phyloP scores from a whole-genome alignment of 2,113 vertebrate genomes.

The Anas platyrhynchos region DNA sequence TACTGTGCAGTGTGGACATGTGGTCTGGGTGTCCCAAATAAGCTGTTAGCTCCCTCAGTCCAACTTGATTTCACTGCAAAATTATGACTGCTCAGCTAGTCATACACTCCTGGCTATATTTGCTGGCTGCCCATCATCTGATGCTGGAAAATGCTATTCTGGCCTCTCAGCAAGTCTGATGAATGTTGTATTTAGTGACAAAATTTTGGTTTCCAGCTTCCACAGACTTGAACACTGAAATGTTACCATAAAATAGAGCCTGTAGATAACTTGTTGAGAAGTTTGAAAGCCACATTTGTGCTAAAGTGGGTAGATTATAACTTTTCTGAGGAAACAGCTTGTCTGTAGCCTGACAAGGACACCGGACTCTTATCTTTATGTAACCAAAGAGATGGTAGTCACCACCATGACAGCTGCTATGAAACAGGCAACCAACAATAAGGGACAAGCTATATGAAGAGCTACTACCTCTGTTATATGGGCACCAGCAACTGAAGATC shows the following conservation, averaged over 20 bases:
- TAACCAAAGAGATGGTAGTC: background rate
- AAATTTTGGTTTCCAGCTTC: conserved; percentile 9
- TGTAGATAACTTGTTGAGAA: background rate
- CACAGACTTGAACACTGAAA: background rate
- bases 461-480: background rate
- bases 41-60: background rate
- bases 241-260: background rate
- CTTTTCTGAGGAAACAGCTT: background rate
- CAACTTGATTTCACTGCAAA: background rate
- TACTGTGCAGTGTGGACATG: background rate
- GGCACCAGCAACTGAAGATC: background rate
- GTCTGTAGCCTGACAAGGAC: background rate
- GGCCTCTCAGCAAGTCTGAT: background rate
- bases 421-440: background rate
- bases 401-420: background rate
- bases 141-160: conserved; percentile 8
- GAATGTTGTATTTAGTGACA: background rate
- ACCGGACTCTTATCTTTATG: background rate
- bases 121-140: background rate
- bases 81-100: background rate
- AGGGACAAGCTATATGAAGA: background rate
- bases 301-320: background rate
- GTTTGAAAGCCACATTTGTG: background rate
- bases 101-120: background rate
- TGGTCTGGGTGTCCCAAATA: background rate